phyloP scores from a whole-genome alignment of 2,113 vertebrate species.

The Beaufortia kweichowensis region DNA sequence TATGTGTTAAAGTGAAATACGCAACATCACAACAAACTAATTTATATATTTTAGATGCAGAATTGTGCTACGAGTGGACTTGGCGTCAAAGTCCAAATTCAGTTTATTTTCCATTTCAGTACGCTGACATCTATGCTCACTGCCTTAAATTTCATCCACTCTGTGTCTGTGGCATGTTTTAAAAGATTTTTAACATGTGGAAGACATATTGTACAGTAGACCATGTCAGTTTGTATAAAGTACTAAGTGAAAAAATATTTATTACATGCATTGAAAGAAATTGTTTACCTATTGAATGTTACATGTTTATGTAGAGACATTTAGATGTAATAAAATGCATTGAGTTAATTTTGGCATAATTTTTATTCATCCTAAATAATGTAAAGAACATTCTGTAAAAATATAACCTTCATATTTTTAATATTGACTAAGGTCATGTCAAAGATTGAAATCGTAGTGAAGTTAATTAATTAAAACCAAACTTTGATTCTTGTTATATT shows the following conservation, averaged over 20 bases:
- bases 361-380: constrained; percentile 5
- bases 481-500: too few species aligned
- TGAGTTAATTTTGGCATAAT: constrained; percentile 73
- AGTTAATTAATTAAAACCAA: too few species aligned
- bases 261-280: constrained; percentile 97
- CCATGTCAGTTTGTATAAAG: constrained; percentile 97
- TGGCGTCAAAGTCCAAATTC: constrained; percentile 62
- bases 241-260: constrained; percentile 97
- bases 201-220: constrained; percentile 87
- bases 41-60: constrained; percentile 73
- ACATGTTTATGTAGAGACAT: constrained; percentile 98
- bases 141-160: constrained; percentile 92
- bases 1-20: constrained; percentile 64
- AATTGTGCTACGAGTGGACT: constrained; percentile 66
- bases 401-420: too few species aligned
- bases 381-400: too few species aligned
- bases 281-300: constrained; percentile 99
- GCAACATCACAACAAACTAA: constrained; percentile 68
- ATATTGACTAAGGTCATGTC: too few species aligned
- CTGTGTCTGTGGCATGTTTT: constrained; percentile 86
- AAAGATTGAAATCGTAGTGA: too few species aligned
- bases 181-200: constrained; percentile 77
- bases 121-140: constrained; percentile 81
- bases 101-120: constrained; percentile 63
- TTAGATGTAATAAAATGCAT: constrained; percentile 99